These are phyloP conservation scores for Fundulus diaphanus DNA, from an alignment of 2,797 vertebrate species.

Conservation along the genomic window DNA sequence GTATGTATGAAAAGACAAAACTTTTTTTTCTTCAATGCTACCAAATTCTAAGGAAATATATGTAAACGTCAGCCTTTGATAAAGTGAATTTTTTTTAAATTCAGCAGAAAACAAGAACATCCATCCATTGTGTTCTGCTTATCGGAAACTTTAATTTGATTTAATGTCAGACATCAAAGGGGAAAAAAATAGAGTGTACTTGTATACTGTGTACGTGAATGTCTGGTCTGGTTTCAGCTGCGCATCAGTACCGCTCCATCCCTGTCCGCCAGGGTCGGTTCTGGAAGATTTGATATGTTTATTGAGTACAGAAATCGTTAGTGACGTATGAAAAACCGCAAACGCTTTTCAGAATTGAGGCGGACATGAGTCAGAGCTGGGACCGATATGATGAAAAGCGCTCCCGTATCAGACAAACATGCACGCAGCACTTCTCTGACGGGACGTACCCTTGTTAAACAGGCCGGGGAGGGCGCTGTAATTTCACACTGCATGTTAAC, in stretches of 20 bases:
- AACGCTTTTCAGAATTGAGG: constrained; percentile 4
- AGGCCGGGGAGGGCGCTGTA: constrained; percentile 32
- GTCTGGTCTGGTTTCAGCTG: not conserved
- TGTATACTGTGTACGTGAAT: not conserved
- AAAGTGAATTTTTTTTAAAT: not conserved
- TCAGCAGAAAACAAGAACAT: not conserved
- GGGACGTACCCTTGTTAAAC: constrained; percentile 51
- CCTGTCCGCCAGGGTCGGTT: constrained; percentile 29
- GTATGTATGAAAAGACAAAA: not conserved
- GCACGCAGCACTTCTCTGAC: constrained; percentile 31
- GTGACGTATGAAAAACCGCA: not conserved
- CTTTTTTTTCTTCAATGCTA: not conserved
- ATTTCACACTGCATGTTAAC: constrained; percentile 67
- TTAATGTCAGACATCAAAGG: not conserved
- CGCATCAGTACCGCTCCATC: not conserved
- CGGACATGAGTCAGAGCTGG: constrained; percentile 14
- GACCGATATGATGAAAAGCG: constrained; percentile 25
- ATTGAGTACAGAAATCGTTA: not conserved
- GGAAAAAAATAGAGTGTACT: not conserved
- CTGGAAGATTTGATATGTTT: not conserved
- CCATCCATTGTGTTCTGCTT: no score
- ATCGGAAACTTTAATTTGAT: not conserved
- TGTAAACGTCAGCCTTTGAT: no score
- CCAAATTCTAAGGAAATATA: not conserved
- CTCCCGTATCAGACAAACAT: constrained; percentile 17